Base-by-base conservation (phyloP, 2,113 vertebrate species). In the Trachemys scripta region DNA sequence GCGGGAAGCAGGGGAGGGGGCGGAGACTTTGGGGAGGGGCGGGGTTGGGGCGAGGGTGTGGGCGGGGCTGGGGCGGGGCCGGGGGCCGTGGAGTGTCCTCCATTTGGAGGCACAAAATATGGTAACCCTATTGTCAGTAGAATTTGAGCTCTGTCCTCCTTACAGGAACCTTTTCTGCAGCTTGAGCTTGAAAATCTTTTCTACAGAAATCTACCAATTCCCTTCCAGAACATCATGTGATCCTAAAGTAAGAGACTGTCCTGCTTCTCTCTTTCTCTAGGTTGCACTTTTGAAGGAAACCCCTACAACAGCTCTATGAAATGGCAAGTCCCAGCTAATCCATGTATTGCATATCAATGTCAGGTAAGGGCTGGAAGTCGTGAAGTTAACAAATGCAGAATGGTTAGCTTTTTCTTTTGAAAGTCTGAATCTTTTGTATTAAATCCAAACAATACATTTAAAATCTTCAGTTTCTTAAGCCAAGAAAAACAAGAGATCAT, bases 281-380 rank as follows among this genome's bases (percentile, higher is more conserved):
- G 99, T 53, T 99, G 99, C 95, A 98, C 96, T 96, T 98, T 99
- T 94, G 98, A 98, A 86, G 99, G 99, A 85, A 98, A 96, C 42
- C 98, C 97, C 0, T 99, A 99, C 84, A 99, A 99, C 98, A 99
- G 99, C 97, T 99, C 99, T 2, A 98, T 98, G 85, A 99, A 98
- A 83, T 99, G 99, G 99, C 99, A 98, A 75, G 98, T 95, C 42
- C 95, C 98, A 20, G 91, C 95, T 47, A 99, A 99, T 47, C 99
- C 99, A 54, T 99, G 99, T 83, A 90, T 99, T 78, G 99, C 98
- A 1, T 98, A 96, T 24, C 98, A 99, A 88, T 99, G 99, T 95
- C 99, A 99, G 99, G 99, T 99, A 98, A 96, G 97, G 87, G 51
- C 54, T 72, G 25, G 19, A 3, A 29, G 17, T 84, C 62, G 80